Conservation (phyloP, 2,797 vertebrate genomes). For the Nyctalus aviator region DNA sequence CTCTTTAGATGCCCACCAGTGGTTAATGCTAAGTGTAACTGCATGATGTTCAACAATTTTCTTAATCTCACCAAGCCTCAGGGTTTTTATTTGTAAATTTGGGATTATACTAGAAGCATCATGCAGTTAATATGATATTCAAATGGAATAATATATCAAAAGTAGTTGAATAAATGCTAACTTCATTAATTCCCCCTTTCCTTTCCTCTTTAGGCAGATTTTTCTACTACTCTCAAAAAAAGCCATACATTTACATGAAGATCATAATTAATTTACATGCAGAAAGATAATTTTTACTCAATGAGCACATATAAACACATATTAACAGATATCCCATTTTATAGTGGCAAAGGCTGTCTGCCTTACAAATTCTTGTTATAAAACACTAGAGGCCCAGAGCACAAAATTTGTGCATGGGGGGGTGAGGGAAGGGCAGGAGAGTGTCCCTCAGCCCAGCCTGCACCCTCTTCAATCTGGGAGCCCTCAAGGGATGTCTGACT, state of each 20-base stretch:
- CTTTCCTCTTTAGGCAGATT: constrained; percentile 35
- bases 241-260: constrained; percentile 37
- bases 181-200: neutral
- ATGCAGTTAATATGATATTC: neutral
- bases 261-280: constrained; percentile 38
- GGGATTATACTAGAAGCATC: neutral
- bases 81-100: neutral
- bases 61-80: neutral
- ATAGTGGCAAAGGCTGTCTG: constrained; percentile 65
- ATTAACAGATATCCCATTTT: constrained; percentile 72
- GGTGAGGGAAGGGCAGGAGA: too few species aligned
- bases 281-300: constrained; percentile 72
- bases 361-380: constrained; percentile 71
- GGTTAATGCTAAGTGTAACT: neutral
- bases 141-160: neutral
- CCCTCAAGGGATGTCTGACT: too few species aligned
- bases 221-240: constrained; percentile 60
- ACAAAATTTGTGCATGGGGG: too few species aligned
- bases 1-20: neutral
- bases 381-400: constrained; percentile 24
- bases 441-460: too few species aligned
- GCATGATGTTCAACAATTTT: constrained; percentile 31
- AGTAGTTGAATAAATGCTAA: constrained; percentile 52
- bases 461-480: too few species aligned
- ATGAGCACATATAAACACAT: constrained; percentile 71